Conservation (phyloP, 2,888 invertebrate species). For the Schrankia costaestrigalis region DNA sequence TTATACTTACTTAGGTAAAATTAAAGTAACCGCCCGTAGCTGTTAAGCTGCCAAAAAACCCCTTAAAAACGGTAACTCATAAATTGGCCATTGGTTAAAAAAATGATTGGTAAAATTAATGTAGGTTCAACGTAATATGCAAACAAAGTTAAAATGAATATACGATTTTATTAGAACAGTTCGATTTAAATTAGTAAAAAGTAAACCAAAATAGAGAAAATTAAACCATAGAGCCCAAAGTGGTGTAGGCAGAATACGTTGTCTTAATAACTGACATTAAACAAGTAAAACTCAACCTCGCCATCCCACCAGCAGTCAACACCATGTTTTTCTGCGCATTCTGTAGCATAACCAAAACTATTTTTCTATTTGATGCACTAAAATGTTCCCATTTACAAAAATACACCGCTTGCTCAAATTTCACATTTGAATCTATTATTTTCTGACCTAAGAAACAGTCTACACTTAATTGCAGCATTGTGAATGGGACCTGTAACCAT, state of each 20-base stretch:
- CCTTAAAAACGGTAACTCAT: no score
- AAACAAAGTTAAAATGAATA: no score
- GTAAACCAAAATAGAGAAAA: no score
- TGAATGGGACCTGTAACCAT: conserved; percentile 46
- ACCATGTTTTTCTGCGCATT: conserved; percentile 42
- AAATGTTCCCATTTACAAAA: conserved; percentile 46
- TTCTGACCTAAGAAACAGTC: conserved; percentile 46
- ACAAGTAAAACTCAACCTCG: conserved; percentile 33
- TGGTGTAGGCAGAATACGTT: conserved; percentile 44
- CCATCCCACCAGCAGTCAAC: conserved; percentile 42
- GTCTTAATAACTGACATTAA: conserved; percentile 38
- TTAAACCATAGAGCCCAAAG: conserved; percentile 32
- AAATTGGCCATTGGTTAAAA: no score
- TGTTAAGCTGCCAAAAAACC: no score
- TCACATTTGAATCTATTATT: conserved; percentile 38
- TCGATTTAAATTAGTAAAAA: no score
- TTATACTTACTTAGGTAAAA: no score
- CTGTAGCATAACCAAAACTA: conserved; percentile 39
- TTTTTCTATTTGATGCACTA: conserved; percentile 36
- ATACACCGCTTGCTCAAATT: conserved; percentile 40
- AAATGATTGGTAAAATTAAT: no score
- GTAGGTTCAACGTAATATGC: no score
- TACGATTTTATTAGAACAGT: no score
- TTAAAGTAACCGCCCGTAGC: no score
- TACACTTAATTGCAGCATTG: conserved; percentile 44